A percentile compares a stretch with the other conserved stretches of the same genome.
Evolutionary conservation across 1,140 invertebrate genomes (phyloP).

Genomic region (Drosophila bocqueti): DNA sequence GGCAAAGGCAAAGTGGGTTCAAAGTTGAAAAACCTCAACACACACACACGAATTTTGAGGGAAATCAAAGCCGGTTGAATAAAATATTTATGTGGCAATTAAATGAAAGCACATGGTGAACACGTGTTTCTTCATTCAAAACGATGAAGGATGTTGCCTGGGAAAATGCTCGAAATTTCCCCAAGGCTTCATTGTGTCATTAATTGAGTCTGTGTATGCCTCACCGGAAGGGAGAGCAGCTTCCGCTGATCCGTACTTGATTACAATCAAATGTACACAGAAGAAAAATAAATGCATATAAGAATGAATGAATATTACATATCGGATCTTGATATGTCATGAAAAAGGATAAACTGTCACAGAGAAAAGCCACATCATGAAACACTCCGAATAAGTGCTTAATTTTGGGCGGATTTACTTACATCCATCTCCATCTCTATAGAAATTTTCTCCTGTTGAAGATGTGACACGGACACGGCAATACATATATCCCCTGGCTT

Average conservation of each 20-base stretch:
- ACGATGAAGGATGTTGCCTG: conserved; percentile 10
- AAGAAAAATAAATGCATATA: neutral
- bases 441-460: conserved; percentile 3
- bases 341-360: neutral
- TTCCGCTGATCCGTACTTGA: conserved; percentile 33
- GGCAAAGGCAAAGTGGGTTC: conserved; percentile 20
- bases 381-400: neutral
- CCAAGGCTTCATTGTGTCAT: conserved; percentile 34
- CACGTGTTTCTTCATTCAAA: conserved; percentile 12
- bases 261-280: conserved; percentile 8
- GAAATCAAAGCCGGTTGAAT: conserved; percentile 40
- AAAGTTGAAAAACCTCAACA: conserved; percentile 49
- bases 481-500: conserved; percentile 24
- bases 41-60: conserved; percentile 4
- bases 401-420: conserved; percentile 8
- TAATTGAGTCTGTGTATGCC: conserved; percentile 22
- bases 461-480: neutral
- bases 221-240: conserved; percentile 22
- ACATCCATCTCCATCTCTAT: neutral
- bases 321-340: neutral
- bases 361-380: neutral
- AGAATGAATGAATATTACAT: neutral
- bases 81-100: conserved; percentile 71
- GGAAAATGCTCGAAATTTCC: conserved; percentile 39
- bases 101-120: conserved; percentile 27